Evolutionary conservation across 2,113 vertebrate genomes (phyloP).

Genomic region (Thamnophis sirtalis): DNA sequence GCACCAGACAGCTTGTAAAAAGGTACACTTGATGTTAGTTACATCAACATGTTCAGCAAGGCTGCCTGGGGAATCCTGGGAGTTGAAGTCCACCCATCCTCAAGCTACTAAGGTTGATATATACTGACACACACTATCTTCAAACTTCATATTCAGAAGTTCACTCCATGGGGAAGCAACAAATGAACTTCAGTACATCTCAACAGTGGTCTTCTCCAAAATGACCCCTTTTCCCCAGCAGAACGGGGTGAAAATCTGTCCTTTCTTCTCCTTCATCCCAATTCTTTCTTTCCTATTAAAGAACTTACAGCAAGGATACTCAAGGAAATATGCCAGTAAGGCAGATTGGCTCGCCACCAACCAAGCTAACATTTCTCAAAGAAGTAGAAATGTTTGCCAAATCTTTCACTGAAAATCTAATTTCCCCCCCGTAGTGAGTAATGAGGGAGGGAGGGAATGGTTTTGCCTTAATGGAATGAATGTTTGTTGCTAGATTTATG

Average conservation of each 20-base stretch:
- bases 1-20: not conserved
- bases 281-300: not conserved
- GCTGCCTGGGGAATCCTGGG: not conserved
- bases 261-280: not conserved
- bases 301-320: not conserved
- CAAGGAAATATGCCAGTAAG: not conserved
- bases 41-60: not conserved
- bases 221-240: not conserved
- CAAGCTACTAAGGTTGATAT: not conserved
- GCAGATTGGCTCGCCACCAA: not conserved
- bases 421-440: slow-evolving; percentile 25
- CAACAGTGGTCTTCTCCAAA: not conserved
- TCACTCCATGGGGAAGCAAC: not conserved
- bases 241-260: not conserved
- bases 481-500: slow-evolving; percentile 25
- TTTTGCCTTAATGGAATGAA: slow-evolving; percentile 16
- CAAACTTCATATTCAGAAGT: not conserved
- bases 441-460: not conserved
- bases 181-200: not conserved
- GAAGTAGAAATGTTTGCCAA: not conserved
- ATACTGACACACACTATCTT: not conserved
- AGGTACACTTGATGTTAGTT: not conserved
- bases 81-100: not conserved
- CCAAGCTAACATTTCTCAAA: not conserved
- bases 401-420: not conserved